phyloP scores from a whole-genome alignment of 2,888 invertebrate species.

The Pammene fasciana region DNA sequence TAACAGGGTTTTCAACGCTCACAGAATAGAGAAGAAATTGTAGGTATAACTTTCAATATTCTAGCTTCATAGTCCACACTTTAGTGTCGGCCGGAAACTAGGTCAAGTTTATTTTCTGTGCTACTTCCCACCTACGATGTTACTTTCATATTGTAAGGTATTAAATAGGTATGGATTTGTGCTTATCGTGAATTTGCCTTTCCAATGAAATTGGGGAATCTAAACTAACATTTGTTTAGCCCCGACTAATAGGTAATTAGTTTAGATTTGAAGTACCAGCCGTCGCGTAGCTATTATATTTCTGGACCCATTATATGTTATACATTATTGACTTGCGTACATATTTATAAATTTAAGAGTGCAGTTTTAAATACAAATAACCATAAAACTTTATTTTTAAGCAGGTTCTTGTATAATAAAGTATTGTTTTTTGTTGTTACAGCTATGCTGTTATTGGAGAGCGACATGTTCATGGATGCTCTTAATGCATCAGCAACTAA shows the following conservation, averaged over 20 bases:
- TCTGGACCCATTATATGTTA: conserved; percentile 7
- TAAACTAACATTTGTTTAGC: no score
- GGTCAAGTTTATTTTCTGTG: background rate
- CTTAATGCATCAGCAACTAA: conserved; percentile 90
- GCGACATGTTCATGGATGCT: conserved; percentile 97
- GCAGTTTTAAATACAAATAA: no score
- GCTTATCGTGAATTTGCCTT: no score
- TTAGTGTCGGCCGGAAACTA: background rate
- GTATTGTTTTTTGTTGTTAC: conserved; percentile 66
- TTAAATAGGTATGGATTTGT: background rate
- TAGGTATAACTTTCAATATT: background rate
- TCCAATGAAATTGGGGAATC: no score
- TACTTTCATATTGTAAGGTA: background rate
- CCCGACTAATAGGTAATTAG: no score
- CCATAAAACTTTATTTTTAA: background rate
- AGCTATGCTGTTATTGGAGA: conserved; percentile 92
- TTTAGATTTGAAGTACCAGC: no score
- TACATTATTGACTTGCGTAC: conserved; percentile 18
- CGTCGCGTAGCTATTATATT: background rate
- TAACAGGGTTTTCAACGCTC: no score
- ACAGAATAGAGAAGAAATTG: background rate
- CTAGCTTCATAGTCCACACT: background rate
- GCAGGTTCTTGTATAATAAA: no score
- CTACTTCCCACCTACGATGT: background rate
- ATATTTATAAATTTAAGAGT: no score